A percentile compares a stretch with the other conserved stretches of the same genome.
Conservation (phyloP, 2,888 invertebrate genomes). For the Hylaea fasciaria region DNA sequence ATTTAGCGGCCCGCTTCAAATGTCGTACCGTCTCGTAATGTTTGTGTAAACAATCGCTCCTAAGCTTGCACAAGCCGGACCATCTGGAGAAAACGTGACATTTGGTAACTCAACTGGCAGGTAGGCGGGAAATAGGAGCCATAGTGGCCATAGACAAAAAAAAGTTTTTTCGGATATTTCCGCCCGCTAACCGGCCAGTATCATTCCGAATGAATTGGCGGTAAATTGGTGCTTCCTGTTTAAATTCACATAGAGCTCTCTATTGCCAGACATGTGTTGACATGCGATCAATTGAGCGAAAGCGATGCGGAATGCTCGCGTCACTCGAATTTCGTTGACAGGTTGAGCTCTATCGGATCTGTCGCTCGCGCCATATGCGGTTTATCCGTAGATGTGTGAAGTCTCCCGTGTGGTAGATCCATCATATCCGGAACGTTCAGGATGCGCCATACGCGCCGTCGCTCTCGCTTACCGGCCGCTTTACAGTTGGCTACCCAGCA, state of each 20-base stretch:
- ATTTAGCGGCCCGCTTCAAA: constrained; percentile 83
- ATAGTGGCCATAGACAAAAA: constrained; percentile 46
- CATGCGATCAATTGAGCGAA: constrained; percentile 81
- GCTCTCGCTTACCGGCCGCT: constrained; percentile 49
- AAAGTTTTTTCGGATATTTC: constrained; percentile 61
- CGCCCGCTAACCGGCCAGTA: constrained; percentile 69
- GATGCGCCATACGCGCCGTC: constrained; percentile 51
- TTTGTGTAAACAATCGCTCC: constrained; percentile 79
- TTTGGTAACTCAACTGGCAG: constrained; percentile 70
- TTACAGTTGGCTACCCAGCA: constrained; percentile 57
- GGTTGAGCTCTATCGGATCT: constrained; percentile 61
- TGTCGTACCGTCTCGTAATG: constrained; percentile 83
- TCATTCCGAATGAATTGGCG: constrained; percentile 80
- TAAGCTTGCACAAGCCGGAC: constrained; percentile 78
- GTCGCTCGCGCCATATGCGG: constrained; percentile 67
- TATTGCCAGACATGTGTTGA: constrained; percentile 75
- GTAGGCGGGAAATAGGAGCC: constrained; percentile 55
- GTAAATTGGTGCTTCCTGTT: constrained; percentile 83
- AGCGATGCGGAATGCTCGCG: constrained; percentile 65
- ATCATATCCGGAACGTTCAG: constrained; percentile 54
- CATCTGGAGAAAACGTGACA: constrained; percentile 82
- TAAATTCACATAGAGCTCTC: constrained; percentile 74
- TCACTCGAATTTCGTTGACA: constrained; percentile 75
- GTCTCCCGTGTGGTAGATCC: constrained; percentile 55
- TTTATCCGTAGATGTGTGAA: constrained; percentile 54